phyloP scores from a whole-genome alignment of 2,113 vertebrate species.

The Muntiacus muntjak region DNA sequence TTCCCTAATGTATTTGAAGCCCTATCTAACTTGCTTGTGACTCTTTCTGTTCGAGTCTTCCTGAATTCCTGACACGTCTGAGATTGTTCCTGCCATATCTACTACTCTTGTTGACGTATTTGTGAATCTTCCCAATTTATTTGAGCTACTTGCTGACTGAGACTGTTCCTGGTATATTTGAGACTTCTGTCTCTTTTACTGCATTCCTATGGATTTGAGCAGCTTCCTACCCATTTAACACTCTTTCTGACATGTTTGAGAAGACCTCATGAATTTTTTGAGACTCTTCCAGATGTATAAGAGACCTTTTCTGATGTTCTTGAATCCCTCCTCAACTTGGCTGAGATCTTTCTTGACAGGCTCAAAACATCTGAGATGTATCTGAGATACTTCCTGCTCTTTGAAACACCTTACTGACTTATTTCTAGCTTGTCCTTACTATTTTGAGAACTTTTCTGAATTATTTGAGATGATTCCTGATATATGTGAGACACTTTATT shows the following conservation, averaged over 20 bases:
- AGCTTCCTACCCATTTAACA: not conserved
- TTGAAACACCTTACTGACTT: conserved; percentile 4
- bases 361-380: not conserved
- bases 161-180: not conserved
- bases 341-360: not conserved
- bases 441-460: not conserved
- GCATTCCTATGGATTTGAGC: not conserved
- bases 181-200: not conserved
- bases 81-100: not conserved
- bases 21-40: not conserved
- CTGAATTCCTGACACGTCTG: not conserved
- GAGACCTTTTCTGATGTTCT: not conserved
- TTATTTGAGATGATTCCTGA: not conserved
- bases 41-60: not conserved
- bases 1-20: not conserved
- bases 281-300: not conserved
- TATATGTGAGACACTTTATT: not conserved
- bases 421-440: not conserved
- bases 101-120: not conserved
- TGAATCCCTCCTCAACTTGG: not conserved
- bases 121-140: not conserved
- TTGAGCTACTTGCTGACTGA: not conserved
- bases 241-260: not conserved
- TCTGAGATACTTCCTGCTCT: not conserved
- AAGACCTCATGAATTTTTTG: not conserved